A percentile compares a stretch with the other conserved stretches of the same genome.
phyloP scores from a whole-genome alignment of 2,888 invertebrate genomes.

The Drosophila merina region DNA sequence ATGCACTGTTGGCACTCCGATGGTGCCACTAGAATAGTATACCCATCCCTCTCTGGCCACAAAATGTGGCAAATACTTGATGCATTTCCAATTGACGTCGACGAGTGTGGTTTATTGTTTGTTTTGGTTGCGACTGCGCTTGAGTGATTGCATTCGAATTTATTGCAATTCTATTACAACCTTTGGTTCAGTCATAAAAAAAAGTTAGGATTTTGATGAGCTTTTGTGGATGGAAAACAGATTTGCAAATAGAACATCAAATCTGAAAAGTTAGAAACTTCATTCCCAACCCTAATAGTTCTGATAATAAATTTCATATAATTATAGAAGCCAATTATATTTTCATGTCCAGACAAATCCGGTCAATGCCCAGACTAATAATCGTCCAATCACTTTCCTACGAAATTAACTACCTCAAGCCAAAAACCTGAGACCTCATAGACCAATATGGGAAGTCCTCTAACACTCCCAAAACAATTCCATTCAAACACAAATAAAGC shows the following conservation, averaged over 20 bases:
- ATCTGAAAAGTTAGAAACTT: neutral
- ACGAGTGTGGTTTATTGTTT: conserved; percentile 37
- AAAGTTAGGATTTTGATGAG: conserved; percentile 13
- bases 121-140: conserved; percentile 47
- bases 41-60: neutral
- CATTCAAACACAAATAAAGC: conserved; percentile 5
- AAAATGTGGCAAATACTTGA: conserved; percentile 53
- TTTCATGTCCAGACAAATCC: conserved; percentile 10
- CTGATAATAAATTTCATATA: neutral
- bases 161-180: conserved; percentile 19
- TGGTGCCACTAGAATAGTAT: neutral
- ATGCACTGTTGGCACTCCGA: conserved; percentile 54
- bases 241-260: neutral
- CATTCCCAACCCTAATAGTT: neutral
- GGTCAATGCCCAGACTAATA: conserved; percentile 38
- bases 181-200: neutral
- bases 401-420: conserved; percentile 15
- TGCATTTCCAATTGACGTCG: conserved; percentile 45
- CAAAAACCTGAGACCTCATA: neutral
- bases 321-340: conserved; percentile 6
- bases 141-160: conserved; percentile 5
- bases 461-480: neutral
- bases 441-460: neutral
- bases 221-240: neutral
- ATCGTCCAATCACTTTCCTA: conserved; percentile 23